Percentiles rank a stretch among this genome's conserved stretches.
Conservation (phyloP, 1,140 invertebrate species). For the Venustaconcha ellipsiformis region DNA sequence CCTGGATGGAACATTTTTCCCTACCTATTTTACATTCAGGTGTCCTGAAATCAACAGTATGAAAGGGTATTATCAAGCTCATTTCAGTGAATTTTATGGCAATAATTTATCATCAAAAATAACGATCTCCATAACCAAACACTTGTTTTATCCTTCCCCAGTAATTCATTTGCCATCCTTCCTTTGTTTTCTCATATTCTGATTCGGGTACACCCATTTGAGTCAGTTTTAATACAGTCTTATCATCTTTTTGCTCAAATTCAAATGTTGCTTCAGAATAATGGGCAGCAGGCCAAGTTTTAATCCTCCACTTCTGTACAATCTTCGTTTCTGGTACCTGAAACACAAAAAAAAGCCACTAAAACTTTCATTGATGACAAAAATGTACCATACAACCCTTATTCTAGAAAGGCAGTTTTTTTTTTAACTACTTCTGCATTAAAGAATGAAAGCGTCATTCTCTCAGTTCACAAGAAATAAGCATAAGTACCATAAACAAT, state of each 20-base stretch:
- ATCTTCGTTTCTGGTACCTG: conserved; percentile 85
- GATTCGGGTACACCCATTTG: conserved; percentile 84
- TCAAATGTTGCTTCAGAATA: conserved; percentile 89
- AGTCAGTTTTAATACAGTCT: conserved; percentile 83
- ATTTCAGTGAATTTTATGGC: no score
- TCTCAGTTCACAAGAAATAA: no score
- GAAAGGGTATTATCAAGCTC: not conserved
- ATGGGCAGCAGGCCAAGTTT: conserved; percentile 93
- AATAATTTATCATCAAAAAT: conserved; percentile 68
- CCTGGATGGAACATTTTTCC: no score
- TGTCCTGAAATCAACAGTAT: no score
- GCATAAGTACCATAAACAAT: no score
- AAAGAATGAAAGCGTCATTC: no score
- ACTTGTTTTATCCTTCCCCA: conserved; percentile 92
- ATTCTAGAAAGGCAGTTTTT: no score
- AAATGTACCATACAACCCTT: no score
- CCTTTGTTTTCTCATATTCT: conserved; percentile 84
- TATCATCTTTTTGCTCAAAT: conserved; percentile 86
- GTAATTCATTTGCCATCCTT: conserved; percentile 93
- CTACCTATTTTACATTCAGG: no score
- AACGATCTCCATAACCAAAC: conserved; percentile 89
- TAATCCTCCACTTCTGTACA: conserved; percentile 93
- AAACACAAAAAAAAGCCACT: conserved; percentile 19
- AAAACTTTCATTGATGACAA: not conserved
- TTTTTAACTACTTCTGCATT: no score